These are phyloP conservation scores for Lathronympha strigana DNA, from an alignment of 2,888 invertebrate species.

Conservation along the genomic window DNA sequence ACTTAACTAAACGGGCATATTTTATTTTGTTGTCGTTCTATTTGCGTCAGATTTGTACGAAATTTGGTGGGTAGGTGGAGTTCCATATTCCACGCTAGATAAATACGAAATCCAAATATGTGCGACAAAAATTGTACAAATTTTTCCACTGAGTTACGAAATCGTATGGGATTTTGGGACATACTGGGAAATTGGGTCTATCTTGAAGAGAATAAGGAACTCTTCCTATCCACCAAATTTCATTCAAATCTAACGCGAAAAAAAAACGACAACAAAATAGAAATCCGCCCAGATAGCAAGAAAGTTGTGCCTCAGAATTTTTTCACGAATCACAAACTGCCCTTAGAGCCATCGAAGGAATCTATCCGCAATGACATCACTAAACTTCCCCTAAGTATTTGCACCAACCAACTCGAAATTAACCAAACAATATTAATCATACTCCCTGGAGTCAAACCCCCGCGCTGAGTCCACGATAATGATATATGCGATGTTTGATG, in stretches of 20 bases:
- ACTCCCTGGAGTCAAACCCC: conserved; percentile 67
- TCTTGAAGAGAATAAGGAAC: too few relatives aligned
- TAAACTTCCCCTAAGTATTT: conserved; percentile 76
- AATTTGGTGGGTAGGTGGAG: too few relatives aligned
- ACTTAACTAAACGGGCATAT: too few relatives aligned
- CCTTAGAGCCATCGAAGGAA: conserved; percentile 51
- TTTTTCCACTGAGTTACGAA: neutral
- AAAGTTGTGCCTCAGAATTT: neutral
- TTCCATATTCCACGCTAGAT: too few relatives aligned
- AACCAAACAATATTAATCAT: conserved; percentile 84
- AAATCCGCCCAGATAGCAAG: neutral
- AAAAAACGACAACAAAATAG: too few relatives aligned
- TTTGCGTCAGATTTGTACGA: too few relatives aligned
- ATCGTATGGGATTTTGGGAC: too few relatives aligned
- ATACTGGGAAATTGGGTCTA: too few relatives aligned
- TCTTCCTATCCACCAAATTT: too few relatives aligned
- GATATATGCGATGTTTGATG: conserved; percentile 85
- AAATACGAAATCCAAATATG: too few relatives aligned
- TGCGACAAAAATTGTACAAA: neutral
- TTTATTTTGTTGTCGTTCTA: too few relatives aligned
- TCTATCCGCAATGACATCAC: conserved; percentile 72
- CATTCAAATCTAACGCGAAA: too few relatives aligned
- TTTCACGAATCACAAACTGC: conserved; percentile 5
- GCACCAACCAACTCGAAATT: conserved; percentile 77
- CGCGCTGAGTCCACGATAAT: conserved; percentile 80